Percentiles rank a stretch among this genome's conserved stretches.
These are phyloP conservation scores for Euura saliciscinereae DNA, from an alignment of 1,140 invertebrate genomes.

Conservation along the genomic window DNA sequence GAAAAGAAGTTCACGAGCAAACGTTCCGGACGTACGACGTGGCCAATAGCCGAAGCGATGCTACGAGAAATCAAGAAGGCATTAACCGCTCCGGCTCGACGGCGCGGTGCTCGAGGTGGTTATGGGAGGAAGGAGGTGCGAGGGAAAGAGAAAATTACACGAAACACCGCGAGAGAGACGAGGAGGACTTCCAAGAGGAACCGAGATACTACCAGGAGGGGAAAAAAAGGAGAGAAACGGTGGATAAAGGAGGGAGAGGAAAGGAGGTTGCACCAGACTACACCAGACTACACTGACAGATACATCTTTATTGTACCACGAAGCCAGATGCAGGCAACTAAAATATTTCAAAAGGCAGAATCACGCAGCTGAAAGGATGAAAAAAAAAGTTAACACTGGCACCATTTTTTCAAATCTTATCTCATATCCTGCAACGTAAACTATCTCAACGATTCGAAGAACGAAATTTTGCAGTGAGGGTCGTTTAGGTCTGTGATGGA, in stretches of 20 bases:
- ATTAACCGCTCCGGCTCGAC: slow-evolving; percentile 34
- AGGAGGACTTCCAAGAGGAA: no score
- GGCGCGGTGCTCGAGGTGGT: neutral
- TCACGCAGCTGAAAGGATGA: neutral
- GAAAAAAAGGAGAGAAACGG: slow-evolving; percentile 22
- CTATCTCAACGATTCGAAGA: neutral
- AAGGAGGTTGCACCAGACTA: slow-evolving; percentile 17
- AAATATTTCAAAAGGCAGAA: slow-evolving; percentile 21
- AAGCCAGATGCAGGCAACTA: slow-evolving; percentile 33
- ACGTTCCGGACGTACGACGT: slow-evolving; percentile 11
- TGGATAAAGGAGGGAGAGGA: slow-evolving; percentile 11
- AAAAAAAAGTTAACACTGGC: neutral
- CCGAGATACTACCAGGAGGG: neutral
- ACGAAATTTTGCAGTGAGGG: neutral
- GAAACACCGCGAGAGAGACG: no score
- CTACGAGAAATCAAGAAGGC: slow-evolving; percentile 35
- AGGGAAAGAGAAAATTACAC: neutral
- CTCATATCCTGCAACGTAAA: neutral
- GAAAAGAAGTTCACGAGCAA: neutral
- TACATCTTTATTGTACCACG: slow-evolving; percentile 44
- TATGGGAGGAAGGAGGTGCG: slow-evolving; percentile 1
- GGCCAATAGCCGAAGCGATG: slow-evolving; percentile 24
- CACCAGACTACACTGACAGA: slow-evolving; percentile 37
- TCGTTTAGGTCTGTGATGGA: neutral
- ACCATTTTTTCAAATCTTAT: no score